Evolutionary conservation across 2,888 invertebrate genomes (phyloP).

Genomic region (Mesorhabditis spiculigera): DNA sequence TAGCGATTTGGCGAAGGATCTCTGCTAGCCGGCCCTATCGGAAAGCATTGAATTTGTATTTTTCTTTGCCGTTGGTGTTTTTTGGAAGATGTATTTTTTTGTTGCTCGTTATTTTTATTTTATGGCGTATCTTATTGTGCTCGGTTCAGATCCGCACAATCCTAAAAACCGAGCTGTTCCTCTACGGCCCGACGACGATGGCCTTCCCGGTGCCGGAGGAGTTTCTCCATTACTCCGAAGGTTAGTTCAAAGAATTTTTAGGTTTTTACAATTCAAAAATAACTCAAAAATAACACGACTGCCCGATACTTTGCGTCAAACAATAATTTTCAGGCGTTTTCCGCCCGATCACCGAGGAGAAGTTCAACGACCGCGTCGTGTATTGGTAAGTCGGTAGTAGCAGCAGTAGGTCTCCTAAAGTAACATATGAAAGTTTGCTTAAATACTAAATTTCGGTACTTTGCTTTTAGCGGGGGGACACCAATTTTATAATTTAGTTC

Average conservation of each 20-base stretch:
- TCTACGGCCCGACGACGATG: slow-evolving; percentile 55
- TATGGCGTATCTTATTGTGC: not conserved
- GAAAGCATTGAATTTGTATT: no score
- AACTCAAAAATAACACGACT: no score
- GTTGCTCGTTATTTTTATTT: not conserved
- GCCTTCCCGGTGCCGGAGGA: slow-evolving; percentile 57
- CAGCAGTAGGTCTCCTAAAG: no score
- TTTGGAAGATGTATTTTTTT: not conserved
- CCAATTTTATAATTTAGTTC: no score
- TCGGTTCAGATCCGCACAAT: slow-evolving; percentile 40
- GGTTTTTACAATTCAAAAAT: no score
- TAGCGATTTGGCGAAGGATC: no score
- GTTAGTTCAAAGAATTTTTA: slow-evolving; percentile 12
- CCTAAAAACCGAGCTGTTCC: slow-evolving; percentile 50
- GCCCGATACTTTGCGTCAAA: no score
- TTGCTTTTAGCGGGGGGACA: no score
- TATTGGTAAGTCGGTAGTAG: slow-evolving; percentile 48
- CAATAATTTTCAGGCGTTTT: no score
- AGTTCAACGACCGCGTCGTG: slow-evolving; percentile 52
- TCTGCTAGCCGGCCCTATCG: no score
- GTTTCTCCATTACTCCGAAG: slow-evolving; percentile 52
- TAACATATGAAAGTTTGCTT: no score
- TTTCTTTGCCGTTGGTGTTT: not conserved
- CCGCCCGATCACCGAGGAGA: slow-evolving; percentile 49
- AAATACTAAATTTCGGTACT: no score